Evolutionary conservation across 2,113 vertebrate genomes (phyloP), one percentile per base, ranked within the genome.

Genomic region (Microcebus tavaratra): DNA sequence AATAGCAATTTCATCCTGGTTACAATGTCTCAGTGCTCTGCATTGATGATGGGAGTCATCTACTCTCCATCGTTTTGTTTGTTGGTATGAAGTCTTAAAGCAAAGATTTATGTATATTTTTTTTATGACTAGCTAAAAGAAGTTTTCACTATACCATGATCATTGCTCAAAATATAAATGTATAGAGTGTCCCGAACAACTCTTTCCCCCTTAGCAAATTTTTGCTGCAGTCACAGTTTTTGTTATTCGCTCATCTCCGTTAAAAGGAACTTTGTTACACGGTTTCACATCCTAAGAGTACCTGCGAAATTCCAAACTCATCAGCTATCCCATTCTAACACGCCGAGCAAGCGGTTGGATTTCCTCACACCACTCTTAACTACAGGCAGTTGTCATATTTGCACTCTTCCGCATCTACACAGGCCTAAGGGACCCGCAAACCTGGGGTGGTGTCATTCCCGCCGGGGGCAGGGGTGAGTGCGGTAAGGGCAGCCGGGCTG

Each of bases 341-440:
- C 18, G 20, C 21, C 4, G 20, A 57, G 21, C 55, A 1, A 61
- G 31, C 2, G 31, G 8, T 3, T 21, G 25, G 6, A 2, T 21
- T 21, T 34, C 65, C 45, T 9, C 42, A 21, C 31, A 18, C 27
- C 45, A 2, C 6, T 70, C 63, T 45, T 15, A 70, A 25, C 29
- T 20, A 5, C 48, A 31, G 78, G 2, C 1, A 5, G 10, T 0
- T 13, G 8, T 5, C 53, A 7, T 2, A 48, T 48, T 48, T 48
- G 29, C 4, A 20, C 25, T 15, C 31, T 27, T n/a, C 4, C 4
- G 0, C 12, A 9, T 42, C 13, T 67, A 50, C 80, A 23, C 65
- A 53, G 18, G 31, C n/a, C 73, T 63, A 7, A 94, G 92, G 82
- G 79, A 53, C 50, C 21, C 5, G 91, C 98, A 98, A 98, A 98